A percentile compares a stretch with the other conserved stretches of the same genome.
phyloP scores from a whole-genome alignment of 2,797 vertebrate species.

The Columba guinea region DNA sequence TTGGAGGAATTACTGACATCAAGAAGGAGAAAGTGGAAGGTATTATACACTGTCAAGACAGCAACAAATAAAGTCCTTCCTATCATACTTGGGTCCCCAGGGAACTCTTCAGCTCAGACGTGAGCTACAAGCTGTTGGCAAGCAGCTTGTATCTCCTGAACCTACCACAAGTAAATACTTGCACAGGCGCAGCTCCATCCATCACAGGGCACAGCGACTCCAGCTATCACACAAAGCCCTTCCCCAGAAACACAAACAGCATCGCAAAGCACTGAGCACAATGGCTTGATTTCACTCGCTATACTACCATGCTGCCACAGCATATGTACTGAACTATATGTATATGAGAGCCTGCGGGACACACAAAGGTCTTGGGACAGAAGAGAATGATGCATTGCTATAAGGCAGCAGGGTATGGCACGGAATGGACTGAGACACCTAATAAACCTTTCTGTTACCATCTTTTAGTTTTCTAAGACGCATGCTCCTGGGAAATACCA shows the following conservation, averaged over 20 bases:
- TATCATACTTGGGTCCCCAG: not conserved
- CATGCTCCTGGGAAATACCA: not conserved
- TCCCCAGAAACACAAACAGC: not conserved
- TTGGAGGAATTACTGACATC: not conserved
- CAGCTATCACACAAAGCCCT: not conserved
- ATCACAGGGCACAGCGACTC: not conserved
- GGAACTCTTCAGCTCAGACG: not conserved
- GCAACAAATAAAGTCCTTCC: not conserved
- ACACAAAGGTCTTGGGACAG: not conserved
- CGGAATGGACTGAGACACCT: accelerated
- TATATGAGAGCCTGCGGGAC: not conserved
- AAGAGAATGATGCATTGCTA: accelerated
- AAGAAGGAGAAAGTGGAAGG: constrained; percentile 35
- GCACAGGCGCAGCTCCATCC: not conserved
- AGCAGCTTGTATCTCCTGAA: not conserved
- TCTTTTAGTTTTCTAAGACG: not conserved
- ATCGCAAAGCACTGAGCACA: not conserved
- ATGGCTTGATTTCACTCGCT: not conserved
- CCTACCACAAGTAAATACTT: not conserved
- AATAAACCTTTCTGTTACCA: not conserved
- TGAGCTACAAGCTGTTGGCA: not conserved
- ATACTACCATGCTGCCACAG: not conserved
- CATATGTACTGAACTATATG: accelerated
- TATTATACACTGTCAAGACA: not conserved
- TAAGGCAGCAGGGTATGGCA: not conserved